Evolutionary conservation across 1,140 invertebrate genomes (phyloP), one percentile per base, ranked within the genome.

Genomic region (Lepidurus packardi): DNA sequence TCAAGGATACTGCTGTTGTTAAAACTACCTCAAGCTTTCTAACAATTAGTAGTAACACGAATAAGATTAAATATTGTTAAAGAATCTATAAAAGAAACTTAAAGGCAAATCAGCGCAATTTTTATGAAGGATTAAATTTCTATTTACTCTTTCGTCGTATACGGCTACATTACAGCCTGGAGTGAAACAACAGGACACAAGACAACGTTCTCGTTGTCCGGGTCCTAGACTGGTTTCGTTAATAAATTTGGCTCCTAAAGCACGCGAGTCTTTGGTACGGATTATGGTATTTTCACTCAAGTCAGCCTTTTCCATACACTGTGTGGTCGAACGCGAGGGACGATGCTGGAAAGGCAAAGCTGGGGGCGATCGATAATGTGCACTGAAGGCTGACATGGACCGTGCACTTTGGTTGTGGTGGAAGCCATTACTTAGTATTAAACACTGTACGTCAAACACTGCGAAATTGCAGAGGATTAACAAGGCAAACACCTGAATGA

Each of bases 281-380:
- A 97, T 97, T 79, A 97, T 97, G 83, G 94, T 95, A 84, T 94
- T 92, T 80, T 88, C 88, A 84, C 94, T 93, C 44, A 96, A 89
- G 83, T 94, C 92, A 85, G 95, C 96, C 84, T 91, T 92, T 24
- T 92, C 89, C 79, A 88, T 78, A 78, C 87, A 88, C 7, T 65
- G 7, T 6, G 34, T 34, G 34, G 21, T 21, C 21, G 53, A 65
- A 21, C 53, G 53, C 21, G 16, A 21, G 16, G 53, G 16, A 65
- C 53, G 53, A 7, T 65, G 53, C 34, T 34, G 34, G 7, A 21
- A 13, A 65, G 53, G 16, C 3, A 65, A 65, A 65, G 53, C 53
- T 65, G 53, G 16, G 13, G 53, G 53, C 53, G 53, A 65, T 65
- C 53, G 53, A 65, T 65, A 65, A 65, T 7, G 53, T 13, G 53